Conservation (phyloP, 2,113 vertebrate species). For the Neofelis nebulosa region DNA sequence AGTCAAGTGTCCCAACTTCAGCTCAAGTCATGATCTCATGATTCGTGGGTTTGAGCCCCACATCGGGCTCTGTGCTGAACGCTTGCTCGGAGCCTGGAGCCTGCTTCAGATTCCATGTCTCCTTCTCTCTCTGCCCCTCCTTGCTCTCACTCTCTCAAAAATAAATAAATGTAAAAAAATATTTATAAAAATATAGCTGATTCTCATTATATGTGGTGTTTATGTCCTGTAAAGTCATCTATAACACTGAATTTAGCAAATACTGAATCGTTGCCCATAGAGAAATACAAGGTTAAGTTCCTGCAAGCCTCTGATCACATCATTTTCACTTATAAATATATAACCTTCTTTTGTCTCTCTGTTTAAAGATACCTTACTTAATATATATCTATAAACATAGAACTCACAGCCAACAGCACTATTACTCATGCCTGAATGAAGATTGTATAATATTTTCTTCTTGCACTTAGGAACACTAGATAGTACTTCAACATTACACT, state of each 20-base stretch:
- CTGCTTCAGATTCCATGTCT: too few species aligned
- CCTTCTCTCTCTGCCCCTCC: too few species aligned
- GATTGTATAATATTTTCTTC: neutral
- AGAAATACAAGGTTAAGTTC: neutral
- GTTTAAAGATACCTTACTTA: neutral
- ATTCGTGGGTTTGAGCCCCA: too few species aligned
- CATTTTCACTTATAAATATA: neutral
- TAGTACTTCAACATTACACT: neutral
- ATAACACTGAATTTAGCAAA: neutral
- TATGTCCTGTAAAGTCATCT: neutral
- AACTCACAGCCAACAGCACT: neutral
- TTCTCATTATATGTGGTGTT: neutral
- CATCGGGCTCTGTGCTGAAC: too few species aligned
- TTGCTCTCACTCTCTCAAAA: too few species aligned
- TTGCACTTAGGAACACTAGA: neutral
- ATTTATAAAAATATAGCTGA: neutral
- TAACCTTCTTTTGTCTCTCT: neutral
- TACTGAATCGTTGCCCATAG: neutral
- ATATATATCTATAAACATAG: neutral
- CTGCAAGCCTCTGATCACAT: neutral
- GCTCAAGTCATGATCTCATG: too few species aligned
- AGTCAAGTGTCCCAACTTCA: too few species aligned
- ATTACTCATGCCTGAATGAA: neutral
- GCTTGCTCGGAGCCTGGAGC: too few species aligned
- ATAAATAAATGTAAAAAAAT: too few species aligned